Evolutionary conservation across 2,113 vertebrate genomes (phyloP).

Genomic region (Gallinago paraguaiae): DNA sequence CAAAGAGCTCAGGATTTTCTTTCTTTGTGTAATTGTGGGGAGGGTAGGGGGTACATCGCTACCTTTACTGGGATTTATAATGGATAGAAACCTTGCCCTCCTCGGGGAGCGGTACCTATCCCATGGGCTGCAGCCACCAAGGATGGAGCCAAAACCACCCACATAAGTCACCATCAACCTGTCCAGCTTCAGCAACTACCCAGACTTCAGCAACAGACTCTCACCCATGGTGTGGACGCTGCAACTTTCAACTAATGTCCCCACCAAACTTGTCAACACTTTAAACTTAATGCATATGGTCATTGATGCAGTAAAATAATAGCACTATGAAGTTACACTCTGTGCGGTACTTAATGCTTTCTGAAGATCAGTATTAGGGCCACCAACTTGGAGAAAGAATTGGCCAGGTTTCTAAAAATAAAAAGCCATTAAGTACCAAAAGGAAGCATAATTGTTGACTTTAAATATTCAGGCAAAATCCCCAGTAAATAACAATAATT

Average conservation of each 20-base stretch:
- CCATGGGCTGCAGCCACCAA: background rate
- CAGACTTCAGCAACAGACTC: background rate
- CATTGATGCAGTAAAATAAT: background rate
- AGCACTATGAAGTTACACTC: background rate
- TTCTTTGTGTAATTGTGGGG: background rate
- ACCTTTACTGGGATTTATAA: background rate
- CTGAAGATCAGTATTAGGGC: conserved; percentile 24
- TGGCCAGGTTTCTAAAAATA: conserved; percentile 74
- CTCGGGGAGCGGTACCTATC: background rate
- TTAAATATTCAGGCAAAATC: conserved; percentile 75
- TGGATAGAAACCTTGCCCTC: background rate
- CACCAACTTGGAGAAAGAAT: conserved; percentile 47
- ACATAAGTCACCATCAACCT: background rate
- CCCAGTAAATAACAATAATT: conserved; percentile 82
- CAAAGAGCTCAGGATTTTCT: background rate
- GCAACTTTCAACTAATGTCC: background rate
- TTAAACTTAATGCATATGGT: background rate
- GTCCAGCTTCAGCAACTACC: background rate
- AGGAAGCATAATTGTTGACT: conserved; percentile 77
- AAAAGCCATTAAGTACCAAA: conserved; percentile 71
- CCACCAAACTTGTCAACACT: background rate
- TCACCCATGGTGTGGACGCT: background rate
- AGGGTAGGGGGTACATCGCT: background rate
- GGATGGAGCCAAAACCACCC: background rate
- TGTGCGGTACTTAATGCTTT: background rate